Conservation (phyloP, 1,140 invertebrate species). For the Zaprionus lachaisei region DNA sequence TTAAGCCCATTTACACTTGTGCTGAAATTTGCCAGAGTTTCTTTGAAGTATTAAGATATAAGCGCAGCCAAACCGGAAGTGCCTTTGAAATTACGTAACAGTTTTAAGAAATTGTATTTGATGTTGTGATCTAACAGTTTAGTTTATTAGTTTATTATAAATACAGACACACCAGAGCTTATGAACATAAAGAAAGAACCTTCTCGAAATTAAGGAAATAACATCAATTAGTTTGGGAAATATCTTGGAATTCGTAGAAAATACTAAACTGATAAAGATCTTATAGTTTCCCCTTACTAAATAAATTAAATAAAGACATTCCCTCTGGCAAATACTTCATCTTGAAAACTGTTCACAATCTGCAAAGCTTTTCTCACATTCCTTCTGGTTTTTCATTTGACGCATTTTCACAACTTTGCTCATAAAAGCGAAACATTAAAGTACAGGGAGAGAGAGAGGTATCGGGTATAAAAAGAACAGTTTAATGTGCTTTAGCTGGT, state of each 20-base stretch:
- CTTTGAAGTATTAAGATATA: too few species aligned
- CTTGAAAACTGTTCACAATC: not conserved
- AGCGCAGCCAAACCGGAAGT: too few species aligned
- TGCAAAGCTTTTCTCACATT: constrained; percentile 9
- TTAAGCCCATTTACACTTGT: too few species aligned
- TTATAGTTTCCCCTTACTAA: too few species aligned
- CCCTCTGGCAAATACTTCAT: not conserved
- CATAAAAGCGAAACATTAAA: constrained; percentile 11
- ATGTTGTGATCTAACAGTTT: too few species aligned
- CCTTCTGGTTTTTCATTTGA: constrained; percentile 32
- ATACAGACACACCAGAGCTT: not conserved
- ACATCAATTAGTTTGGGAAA: too few species aligned
- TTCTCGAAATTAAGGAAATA: too few species aligned
- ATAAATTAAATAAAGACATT: not conserved
- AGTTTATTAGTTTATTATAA: not conserved
- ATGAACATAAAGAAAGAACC: too few species aligned
- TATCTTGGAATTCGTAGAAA: too few species aligned
- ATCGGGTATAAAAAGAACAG: not conserved
- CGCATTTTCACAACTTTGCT: constrained; percentile 7
- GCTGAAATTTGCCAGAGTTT: too few species aligned
- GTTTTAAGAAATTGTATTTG: not conserved
- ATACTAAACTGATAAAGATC: too few species aligned
- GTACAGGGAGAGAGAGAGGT: not conserved
- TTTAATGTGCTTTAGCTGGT: not conserved
- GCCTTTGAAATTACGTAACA: not conserved